Percentiles rank a stretch among this genome's conserved stretches.
phyloP scores from a whole-genome alignment of 2,113 vertebrate genomes.

The Dasypus novemcinctus region DNA sequence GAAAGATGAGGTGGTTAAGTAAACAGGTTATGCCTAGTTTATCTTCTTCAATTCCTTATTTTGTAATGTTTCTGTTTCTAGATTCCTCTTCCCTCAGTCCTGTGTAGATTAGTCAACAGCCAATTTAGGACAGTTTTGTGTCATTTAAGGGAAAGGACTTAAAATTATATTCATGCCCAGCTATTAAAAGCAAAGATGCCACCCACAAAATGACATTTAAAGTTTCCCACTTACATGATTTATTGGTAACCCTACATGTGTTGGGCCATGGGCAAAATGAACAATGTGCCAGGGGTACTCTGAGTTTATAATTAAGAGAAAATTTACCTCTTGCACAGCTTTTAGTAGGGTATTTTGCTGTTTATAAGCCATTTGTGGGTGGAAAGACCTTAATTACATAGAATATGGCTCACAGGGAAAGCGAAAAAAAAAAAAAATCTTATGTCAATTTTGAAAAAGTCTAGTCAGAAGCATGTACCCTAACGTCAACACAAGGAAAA shows the following conservation, averaged over 20 bases:
- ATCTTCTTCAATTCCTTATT: constrained; percentile 27
- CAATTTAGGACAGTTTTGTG: constrained; percentile 56
- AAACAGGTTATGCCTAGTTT: constrained; percentile 31
- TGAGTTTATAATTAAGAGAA: constrained; percentile 66
- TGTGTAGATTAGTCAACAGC: constrained; percentile 9
- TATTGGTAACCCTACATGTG: constrained; percentile 26
- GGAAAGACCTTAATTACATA: constrained; percentile 59
- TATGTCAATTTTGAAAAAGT: background rate
- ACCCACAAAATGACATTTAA: constrained; percentile 59
- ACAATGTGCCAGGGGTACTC: constrained; percentile 31
- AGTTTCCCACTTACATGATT: constrained; percentile 40
- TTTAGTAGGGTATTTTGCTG: constrained; percentile 31
- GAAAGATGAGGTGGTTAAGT: constrained; percentile 24
- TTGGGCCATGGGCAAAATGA: background rate
- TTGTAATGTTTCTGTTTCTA: constrained; percentile 36
- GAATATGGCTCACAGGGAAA: constrained; percentile 38
- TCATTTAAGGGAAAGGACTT: constrained; percentile 40
- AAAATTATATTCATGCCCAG: background rate
- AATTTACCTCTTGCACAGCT: constrained; percentile 44
- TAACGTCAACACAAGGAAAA: background rate
- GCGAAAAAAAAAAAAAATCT: constrained; percentile 18
- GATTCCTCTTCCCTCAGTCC: background rate
- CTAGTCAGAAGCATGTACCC: background rate
- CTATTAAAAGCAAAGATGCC: constrained; percentile 45
- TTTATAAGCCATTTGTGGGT: background rate